Evolutionary conservation across 2,888 invertebrate species (phyloP).

Genomic region (Piscicola geometra): DNA sequence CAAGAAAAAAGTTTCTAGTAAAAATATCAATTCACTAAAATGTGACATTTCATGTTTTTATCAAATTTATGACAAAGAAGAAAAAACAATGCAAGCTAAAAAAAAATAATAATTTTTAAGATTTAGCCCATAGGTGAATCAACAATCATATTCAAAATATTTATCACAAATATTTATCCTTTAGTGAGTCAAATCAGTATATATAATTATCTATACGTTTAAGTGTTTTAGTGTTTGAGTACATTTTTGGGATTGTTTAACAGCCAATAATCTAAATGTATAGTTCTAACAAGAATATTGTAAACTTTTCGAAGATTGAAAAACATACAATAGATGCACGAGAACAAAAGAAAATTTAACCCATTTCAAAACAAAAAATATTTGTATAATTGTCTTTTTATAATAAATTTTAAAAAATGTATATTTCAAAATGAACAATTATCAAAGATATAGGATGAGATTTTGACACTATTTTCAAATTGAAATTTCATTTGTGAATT

Average conservation of each 20-base stretch:
- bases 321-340: too few species aligned
- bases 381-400: background rate
- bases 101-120: background rate
- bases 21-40: too few species aligned
- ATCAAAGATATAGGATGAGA: background rate
- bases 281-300: background rate
- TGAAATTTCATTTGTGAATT: background rate
- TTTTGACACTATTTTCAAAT: background rate
- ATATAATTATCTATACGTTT: too few species aligned
- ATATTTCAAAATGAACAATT: background rate
- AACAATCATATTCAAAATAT: background rate
- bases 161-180: slow-evolving; percentile 11
- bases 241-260: too few species aligned
- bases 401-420: background rate
- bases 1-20: background rate
- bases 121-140: slow-evolving; percentile 4
- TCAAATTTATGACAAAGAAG: background rate
- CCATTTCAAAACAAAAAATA: background rate
- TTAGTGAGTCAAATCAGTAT: too few species aligned
- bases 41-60: too few species aligned
- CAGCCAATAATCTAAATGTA: background rate
- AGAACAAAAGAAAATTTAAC: background rate
- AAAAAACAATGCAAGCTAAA: slow-evolving; percentile 10
- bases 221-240: too few species aligned
- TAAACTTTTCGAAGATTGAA: background rate